Evolutionary conservation across 2,888 invertebrate species (phyloP), one percentile per base, ranked within the genome.

Genomic region (Alsophila aescularia): DNA sequence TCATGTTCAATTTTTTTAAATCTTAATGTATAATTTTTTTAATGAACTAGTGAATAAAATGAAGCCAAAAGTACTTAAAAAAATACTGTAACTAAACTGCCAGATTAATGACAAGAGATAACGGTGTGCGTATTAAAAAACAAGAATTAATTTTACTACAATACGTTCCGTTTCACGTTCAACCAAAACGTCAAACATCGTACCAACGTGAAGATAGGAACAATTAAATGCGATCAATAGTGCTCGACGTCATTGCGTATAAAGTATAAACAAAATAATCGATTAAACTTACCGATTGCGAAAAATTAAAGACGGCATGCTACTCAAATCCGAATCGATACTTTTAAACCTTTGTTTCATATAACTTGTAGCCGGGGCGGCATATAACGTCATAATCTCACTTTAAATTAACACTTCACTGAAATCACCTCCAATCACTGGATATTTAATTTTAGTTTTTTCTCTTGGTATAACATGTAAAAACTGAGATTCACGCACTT

Each of bases 241-340:
- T 54, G 65, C 64, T 62, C 67, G 67, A 64, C 71, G 73, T 71
- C 75, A 75, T 71, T 77, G 77, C 79, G 70, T 75, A 72, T 67
- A 69, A 66, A 70, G 70, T 75, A 72, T 67, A 69, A 66, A 70
- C 32, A 62, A 66, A 67, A 60, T 52, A 58, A 64, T 69, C 62
- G 68, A 73, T 75, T 50, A 52, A 61, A 93, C 93, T 93, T 81
- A 94, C 94, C 93, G 92, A 90, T 93, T 93, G 85, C 92, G 92
- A 85, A 93, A 93, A 86, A 93, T 88, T 92, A 94, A 92, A 80
- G 93, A 93, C 69, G 94, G 93, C 94, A 94, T 93, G 77, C 84
- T 90, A 83, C 75, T 85, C 67, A 79, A 72, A 69, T 80, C 72
- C 52, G 81, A 78, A 76, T 89, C 88, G 74, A 85, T 88, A 77